A percentile compares a stretch with the other conserved stretches of the same genome.
These are phyloP conservation scores for Amphipoea lucens DNA, from an alignment of 2,888 invertebrate species.

Conservation along the genomic window DNA sequence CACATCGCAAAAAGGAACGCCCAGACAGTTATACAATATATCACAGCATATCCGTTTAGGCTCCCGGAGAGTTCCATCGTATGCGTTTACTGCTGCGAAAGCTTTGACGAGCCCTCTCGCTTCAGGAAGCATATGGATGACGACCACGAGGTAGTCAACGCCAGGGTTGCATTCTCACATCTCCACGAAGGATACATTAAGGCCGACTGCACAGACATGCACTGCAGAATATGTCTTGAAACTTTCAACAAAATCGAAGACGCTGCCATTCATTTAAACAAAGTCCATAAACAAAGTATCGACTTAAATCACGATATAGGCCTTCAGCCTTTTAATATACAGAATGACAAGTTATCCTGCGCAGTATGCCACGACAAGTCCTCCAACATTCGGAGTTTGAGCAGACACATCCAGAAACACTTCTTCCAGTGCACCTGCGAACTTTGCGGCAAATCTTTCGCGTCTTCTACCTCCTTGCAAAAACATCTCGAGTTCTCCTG, in stretches of 20 bases:
- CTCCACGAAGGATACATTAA: conserved; percentile 68
- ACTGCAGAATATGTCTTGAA: conserved; percentile 75
- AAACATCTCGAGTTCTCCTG: conserved; percentile 70
- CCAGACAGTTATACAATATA: conserved; percentile 78
- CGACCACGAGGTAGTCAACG: conserved; percentile 65
- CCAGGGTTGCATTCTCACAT: conserved; percentile 68
- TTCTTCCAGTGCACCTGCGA: conserved; percentile 80
- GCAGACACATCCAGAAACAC: conserved; percentile 79
- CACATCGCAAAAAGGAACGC: conserved; percentile 81
- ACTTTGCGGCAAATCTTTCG: conserved; percentile 80
- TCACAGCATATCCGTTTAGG: conserved; percentile 83
- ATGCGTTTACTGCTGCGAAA: conserved; percentile 81
- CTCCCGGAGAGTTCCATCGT: conserved; percentile 78
- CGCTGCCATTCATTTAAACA: conserved; percentile 72
- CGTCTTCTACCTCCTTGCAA: conserved; percentile 72
- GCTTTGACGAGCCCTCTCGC: conserved; percentile 69
- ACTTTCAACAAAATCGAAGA: conserved; percentile 68
- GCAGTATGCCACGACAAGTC: conserved; percentile 74
- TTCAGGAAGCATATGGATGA: conserved; percentile 73
- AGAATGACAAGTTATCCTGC: conserved; percentile 71
- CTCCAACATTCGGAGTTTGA: conserved; percentile 75
- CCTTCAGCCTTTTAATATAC: conserved; percentile 77
- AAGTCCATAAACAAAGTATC: conserved; percentile 70
- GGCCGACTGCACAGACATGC: conserved; percentile 78
- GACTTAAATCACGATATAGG: conserved; percentile 74